These are phyloP conservation scores for Cyanistes caeruleus DNA, from an alignment of 2,113 vertebrate species.

Conservation along the genomic window DNA sequence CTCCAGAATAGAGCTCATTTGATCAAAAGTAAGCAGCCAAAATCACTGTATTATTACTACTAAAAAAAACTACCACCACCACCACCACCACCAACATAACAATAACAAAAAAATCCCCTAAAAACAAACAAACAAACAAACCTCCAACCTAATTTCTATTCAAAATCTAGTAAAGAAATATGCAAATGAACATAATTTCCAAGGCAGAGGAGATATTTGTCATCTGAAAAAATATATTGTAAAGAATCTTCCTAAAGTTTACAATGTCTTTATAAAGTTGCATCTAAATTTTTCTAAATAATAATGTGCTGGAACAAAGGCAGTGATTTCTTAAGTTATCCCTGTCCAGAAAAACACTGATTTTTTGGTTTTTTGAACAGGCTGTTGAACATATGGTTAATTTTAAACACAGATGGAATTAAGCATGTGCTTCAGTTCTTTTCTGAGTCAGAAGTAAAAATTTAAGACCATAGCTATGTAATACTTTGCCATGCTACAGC, in stretches of 20 bases:
- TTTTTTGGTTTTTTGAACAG: too few species aligned
- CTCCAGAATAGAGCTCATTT: not conserved
- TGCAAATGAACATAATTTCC: not conserved
- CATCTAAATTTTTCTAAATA: not conserved
- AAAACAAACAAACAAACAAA: not conserved
- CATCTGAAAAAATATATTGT: not conserved
- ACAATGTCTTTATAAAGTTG: not conserved
- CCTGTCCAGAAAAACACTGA: not conserved
- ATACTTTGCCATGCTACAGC: not conserved
- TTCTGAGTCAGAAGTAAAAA: slow-evolving; percentile 4
- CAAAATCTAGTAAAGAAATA: not conserved
- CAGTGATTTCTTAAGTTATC: not conserved
- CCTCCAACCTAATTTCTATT: not conserved
- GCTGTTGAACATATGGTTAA: not conserved
- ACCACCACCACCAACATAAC: not conserved
- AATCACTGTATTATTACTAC: not conserved
- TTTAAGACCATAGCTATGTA: not conserved
- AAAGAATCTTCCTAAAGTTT: not conserved
- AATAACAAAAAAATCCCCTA: not conserved
- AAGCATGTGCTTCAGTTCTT: not conserved
- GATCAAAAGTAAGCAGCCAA: not conserved
- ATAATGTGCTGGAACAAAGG: not conserved
- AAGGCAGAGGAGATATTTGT: not conserved
- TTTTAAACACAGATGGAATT: not conserved
- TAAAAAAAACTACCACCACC: too few species aligned